Evolutionary conservation across 2,888 invertebrate species (phyloP).

Genomic region (Micropterix aruncella): DNA sequence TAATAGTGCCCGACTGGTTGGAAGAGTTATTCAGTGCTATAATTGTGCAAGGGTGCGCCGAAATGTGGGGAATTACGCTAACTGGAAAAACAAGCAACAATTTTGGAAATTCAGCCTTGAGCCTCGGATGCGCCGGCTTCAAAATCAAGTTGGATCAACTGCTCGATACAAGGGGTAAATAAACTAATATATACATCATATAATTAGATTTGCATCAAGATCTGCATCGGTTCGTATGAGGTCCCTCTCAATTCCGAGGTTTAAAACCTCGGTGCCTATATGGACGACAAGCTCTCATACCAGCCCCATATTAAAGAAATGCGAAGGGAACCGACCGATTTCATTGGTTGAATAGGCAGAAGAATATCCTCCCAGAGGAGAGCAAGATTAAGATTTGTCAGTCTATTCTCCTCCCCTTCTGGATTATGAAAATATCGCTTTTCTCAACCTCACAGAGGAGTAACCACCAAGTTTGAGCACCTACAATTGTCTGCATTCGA

Average conservation of each 20-base stretch:
- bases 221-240: not conserved
- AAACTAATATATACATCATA: not conserved
- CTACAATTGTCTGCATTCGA: no score
- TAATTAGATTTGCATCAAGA: not conserved
- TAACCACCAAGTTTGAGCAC: no score
- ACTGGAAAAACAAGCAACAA: slow-evolving; percentile 16
- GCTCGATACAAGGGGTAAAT: slow-evolving; percentile 25
- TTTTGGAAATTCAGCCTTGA: slow-evolving; percentile 15
- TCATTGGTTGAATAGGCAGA: no score
- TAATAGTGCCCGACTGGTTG: slow-evolving; percentile 19
- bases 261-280: not conserved
- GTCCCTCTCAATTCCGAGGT: not conserved
- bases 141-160: slow-evolving; percentile 35
- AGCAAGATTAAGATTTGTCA: no score
- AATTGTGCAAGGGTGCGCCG: slow-evolving; percentile 53
- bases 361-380: no score
- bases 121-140: slow-evolving; percentile 27
- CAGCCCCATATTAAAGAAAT: no score
- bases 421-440: no score
- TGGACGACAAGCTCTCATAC: no score
- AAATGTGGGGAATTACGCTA: slow-evolving; percentile 48
- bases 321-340: no score
- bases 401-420: no score
- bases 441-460: no score
- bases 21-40: slow-evolving; percentile 37